Percentiles rank a stretch among this genome's conserved stretches.
These are phyloP conservation scores for Eutolmus rufibarbis DNA, from an alignment of 2,888 invertebrate species.

Conservation along the genomic window DNA sequence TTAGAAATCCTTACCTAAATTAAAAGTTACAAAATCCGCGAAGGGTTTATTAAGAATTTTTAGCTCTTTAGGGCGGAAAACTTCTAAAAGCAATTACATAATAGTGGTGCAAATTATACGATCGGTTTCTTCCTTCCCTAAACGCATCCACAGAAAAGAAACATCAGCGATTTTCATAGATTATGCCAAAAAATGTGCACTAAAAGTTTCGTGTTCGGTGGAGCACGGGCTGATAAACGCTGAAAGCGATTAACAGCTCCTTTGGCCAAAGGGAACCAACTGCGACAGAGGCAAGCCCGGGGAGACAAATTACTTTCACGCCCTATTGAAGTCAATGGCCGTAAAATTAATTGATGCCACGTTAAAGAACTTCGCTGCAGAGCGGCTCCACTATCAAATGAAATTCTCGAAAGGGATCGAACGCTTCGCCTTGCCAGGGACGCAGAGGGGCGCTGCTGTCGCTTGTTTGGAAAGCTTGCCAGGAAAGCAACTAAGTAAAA, in stretches of 20 bases:
- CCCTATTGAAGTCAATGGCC: conserved; percentile 43
- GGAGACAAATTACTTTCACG: conserved; percentile 42
- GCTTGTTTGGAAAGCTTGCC: background rate
- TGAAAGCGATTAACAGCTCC: conserved; percentile 32
- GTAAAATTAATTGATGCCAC: conserved; percentile 42
- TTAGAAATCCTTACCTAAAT: background rate
- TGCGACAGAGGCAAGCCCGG: conserved; percentile 4
- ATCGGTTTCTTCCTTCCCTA: background rate
- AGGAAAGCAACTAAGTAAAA: conserved; percentile 20
- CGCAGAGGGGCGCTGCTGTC: background rate
- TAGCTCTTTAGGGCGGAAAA: background rate
- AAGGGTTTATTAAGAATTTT: background rate
- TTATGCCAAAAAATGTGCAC: background rate
- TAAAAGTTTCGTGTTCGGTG: background rate
- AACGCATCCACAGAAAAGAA: background rate
- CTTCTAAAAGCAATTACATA: background rate
- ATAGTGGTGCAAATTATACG: background rate
- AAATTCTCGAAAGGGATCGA: conserved; percentile 9
- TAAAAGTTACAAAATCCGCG: background rate
- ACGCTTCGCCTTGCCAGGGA: background rate
- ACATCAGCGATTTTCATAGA: background rate
- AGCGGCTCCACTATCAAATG: background rate
- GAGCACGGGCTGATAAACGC: conserved; percentile 26
- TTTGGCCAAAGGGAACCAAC: background rate
- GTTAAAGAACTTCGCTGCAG: conserved; percentile 8